Conservation (phyloP, 2,113 vertebrate species). For the Siniperca chuatsi region DNA sequence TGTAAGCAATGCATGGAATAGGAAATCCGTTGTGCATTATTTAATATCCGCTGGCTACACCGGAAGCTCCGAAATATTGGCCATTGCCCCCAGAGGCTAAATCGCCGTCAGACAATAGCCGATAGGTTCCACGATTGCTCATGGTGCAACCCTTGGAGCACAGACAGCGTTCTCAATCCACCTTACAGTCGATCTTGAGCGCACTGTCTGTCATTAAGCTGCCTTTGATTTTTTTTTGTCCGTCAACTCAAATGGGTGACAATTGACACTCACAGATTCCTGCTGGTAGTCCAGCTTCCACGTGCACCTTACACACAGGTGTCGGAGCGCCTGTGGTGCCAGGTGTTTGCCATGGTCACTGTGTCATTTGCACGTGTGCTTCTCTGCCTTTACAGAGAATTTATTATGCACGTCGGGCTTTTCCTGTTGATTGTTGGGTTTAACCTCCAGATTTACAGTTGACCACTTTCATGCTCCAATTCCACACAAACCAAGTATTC, state of each 20-base stretch:
- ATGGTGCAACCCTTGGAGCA: constrained; percentile 32
- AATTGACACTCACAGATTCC: constrained; percentile 44
- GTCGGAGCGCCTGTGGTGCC: not conserved
- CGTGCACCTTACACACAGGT: constrained; percentile 37
- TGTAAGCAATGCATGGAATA: too few species aligned
- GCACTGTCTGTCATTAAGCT: constrained; percentile 24
- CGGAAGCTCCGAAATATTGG: too few species aligned
- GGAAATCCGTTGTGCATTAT: too few species aligned
- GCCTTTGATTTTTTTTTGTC: constrained; percentile 45
- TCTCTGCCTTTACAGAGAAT: not conserved
- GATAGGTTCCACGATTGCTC: not conserved
- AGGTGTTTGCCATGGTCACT: constrained; percentile 36
- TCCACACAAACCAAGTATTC: not conserved
- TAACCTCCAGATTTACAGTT: constrained; percentile 17
- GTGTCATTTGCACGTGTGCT: constrained; percentile 16
- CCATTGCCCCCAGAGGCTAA: too few species aligned
- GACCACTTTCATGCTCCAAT: constrained; percentile 6
- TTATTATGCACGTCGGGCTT: not conserved
- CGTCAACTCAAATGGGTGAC: constrained; percentile 48
- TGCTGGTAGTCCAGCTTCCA: constrained; percentile 26
- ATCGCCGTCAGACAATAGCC: too few species aligned
- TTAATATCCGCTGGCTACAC: too few species aligned
- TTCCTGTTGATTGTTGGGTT: constrained; percentile 6
- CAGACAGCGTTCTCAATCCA: constrained; percentile 32
- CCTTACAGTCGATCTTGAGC: constrained; percentile 42